phyloP scores from a whole-genome alignment of 2,888 invertebrate species.

The Platycheirus rosarum region DNA sequence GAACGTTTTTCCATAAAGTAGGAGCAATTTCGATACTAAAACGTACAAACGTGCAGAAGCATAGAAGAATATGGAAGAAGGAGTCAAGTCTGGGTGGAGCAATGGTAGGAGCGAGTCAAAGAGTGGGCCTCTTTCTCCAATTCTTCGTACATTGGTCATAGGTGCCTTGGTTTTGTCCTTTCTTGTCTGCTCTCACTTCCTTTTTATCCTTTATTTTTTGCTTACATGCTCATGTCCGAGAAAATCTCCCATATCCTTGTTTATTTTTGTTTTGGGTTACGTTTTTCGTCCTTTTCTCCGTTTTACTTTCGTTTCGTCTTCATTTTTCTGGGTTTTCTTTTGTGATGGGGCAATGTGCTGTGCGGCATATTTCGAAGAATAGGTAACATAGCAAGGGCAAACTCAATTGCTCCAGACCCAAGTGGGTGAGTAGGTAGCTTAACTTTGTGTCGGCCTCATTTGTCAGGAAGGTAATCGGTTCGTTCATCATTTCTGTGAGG shows the following conservation, averaged over 20 bases:
- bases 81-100: constrained; percentile 5
- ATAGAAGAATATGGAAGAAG: constrained; percentile 18
- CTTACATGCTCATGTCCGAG: constrained; percentile 66
- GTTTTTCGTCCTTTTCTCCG: constrained; percentile 58
- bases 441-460: constrained; percentile 68
- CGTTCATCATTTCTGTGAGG: constrained; percentile 57
- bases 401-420: background rate
- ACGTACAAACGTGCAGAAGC: background rate
- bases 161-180: constrained; percentile 62
- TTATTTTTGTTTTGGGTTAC: constrained; percentile 70
- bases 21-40: constrained; percentile 69
- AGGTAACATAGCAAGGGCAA: background rate
- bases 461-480: constrained; percentile 67
- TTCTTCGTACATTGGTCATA: constrained; percentile 18
- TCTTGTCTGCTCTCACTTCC: constrained; percentile 48
- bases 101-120: constrained; percentile 5
- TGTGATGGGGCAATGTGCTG: constrained; percentile 16
- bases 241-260: constrained; percentile 61
- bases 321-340: constrained; percentile 18
- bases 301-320: constrained; percentile 52
- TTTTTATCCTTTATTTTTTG: constrained; percentile 2
- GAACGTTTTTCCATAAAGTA: constrained; percentile 59
- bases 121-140: constrained; percentile 41
- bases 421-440: constrained; percentile 61
- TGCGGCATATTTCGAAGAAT: constrained; percentile 47